Percentiles rank a stretch among this genome's conserved stretches.
These are phyloP conservation scores for Escarpia spicata DNA, from an alignment of 2,888 invertebrate genomes.

Conservation along the genomic window DNA sequence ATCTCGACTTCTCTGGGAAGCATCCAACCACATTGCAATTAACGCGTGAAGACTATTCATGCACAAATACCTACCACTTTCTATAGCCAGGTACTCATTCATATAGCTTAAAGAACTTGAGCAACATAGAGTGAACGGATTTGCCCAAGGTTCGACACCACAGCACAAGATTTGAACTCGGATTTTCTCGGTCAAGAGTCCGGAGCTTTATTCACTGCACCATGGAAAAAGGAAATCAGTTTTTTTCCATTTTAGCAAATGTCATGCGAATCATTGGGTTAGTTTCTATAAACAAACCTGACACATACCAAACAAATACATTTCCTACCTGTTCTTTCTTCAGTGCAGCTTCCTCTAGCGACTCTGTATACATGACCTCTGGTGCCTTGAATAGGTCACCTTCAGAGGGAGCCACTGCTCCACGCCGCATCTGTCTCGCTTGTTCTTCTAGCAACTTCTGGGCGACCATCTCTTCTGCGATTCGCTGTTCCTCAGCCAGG, in stretches of 20 bases:
- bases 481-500: conserved; percentile 49
- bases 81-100: too few species aligned
- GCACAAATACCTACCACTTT: too few species aligned
- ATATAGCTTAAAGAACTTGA: too few species aligned
- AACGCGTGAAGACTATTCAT: too few species aligned
- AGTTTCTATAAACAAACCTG: not conserved
- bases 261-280: not conserved
- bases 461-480: conserved; percentile 55
- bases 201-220: too few species aligned
- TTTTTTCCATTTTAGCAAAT: not conserved
- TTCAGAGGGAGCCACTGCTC: conserved; percentile 29
- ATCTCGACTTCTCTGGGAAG: too few species aligned
- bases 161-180: too few species aligned
- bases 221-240: not conserved
- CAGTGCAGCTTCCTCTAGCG: conserved; percentile 55
- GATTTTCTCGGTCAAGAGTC: too few species aligned
- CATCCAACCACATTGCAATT: too few species aligned
- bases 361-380: conserved; percentile 45
- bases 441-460: conserved; percentile 57
- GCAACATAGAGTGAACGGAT: too few species aligned
- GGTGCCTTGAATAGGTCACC: conserved; percentile 50
- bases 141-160: too few species aligned
- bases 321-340: conserved; percentile 51
- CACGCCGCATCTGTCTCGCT: conserved; percentile 52
- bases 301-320: not conserved